Conservation (phyloP, 2,797 vertebrate species). For the Ispidina picta region DNA sequence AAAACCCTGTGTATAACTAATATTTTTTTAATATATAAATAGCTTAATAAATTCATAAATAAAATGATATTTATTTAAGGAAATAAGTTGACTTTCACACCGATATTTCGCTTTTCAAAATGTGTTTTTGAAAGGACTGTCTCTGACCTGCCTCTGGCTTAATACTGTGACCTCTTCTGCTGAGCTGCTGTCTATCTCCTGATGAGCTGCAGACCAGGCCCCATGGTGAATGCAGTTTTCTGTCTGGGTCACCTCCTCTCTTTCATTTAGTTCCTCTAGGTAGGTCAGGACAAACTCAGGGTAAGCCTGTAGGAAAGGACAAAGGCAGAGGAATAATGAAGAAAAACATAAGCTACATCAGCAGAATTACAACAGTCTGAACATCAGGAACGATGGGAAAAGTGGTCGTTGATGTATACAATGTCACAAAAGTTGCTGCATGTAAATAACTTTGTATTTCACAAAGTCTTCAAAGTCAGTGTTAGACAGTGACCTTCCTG, state of each 20-base stretch:
- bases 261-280: conserved; percentile 75
- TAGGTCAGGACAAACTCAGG: conserved; percentile 80
- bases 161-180: conserved; percentile 71
- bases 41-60: neutral
- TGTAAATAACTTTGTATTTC: neutral
- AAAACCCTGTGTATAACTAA: neutral
- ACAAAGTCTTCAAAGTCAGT: neutral
- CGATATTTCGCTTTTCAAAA: conserved; percentile 55
- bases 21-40: neutral
- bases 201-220: conserved; percentile 56
- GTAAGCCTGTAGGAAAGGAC: conserved; percentile 74
- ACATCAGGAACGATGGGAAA: neutral
- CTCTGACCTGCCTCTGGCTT: conserved; percentile 71
- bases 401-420: neutral
- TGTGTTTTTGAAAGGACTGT: conserved; percentile 43
- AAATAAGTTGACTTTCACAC: neutral
- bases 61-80: neutral
- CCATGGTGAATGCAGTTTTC: conserved; percentile 55
- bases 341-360: conserved; percentile 27
- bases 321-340: conserved; percentile 48
- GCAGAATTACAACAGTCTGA: conserved; percentile 1
- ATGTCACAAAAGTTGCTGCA: neutral
- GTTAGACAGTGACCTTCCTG: neutral
- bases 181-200: conserved; percentile 55
- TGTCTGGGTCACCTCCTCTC: conserved; percentile 72